Conservation (phyloP, 2,888 invertebrate species). For the Spodoptera littoralis region DNA sequence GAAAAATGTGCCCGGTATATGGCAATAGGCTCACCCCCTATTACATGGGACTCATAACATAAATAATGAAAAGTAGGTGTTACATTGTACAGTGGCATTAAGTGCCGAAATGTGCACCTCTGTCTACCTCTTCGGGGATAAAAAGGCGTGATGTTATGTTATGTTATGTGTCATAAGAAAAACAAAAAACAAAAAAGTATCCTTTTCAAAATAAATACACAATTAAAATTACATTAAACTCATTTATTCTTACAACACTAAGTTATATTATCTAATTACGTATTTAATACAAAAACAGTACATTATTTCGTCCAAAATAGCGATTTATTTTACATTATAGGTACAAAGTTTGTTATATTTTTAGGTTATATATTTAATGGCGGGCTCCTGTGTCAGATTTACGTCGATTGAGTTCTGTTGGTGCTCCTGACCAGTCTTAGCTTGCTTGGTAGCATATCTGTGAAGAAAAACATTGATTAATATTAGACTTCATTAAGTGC, state of each 20-base stretch:
- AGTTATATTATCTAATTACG: constrained; percentile 20
- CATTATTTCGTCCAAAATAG: constrained; percentile 75
- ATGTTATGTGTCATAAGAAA: too few species aligned
- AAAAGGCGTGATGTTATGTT: too few species aligned
- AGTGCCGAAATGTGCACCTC: too few species aligned
- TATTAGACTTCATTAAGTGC: too few species aligned
- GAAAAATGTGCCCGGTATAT: too few species aligned
- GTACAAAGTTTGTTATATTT: constrained; percentile 1
- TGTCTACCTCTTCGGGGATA: too few species aligned
- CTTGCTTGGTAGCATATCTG: constrained; percentile 74
- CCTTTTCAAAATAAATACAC: neutral
- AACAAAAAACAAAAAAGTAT: too few species aligned
- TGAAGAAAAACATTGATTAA: constrained; percentile 45
- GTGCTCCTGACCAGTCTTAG: constrained; percentile 73
- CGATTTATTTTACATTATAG: constrained; percentile 37
- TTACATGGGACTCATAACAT: too few species aligned
- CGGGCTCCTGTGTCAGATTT: constrained; percentile 42
- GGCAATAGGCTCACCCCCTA: too few species aligned
- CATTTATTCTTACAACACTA: constrained; percentile 42
- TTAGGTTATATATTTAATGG: constrained; percentile 23
- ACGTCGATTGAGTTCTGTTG: constrained; percentile 69
- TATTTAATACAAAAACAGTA: constrained; percentile 33
- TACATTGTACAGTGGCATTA: too few species aligned
- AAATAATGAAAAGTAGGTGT: too few species aligned
- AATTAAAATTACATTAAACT: constrained; percentile 27